Evolutionary conservation across 2,113 vertebrate genomes (phyloP), one percentile per base, ranked within the genome.

Genomic region (Marcusenius ussheri): DNA sequence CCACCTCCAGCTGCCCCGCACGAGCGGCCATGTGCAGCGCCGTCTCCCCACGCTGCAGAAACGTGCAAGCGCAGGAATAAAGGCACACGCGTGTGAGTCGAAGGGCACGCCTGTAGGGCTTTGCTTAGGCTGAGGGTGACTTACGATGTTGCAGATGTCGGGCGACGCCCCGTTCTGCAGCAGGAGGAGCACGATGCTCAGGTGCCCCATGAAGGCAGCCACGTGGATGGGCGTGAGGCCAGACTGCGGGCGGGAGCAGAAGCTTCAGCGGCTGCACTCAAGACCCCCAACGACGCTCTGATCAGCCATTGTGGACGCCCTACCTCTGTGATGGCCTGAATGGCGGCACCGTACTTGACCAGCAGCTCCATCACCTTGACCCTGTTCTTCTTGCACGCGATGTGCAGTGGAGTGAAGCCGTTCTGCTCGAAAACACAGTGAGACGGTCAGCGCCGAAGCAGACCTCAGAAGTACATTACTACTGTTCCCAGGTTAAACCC

Each of bases 281-380:
- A 85, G 83, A 19, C 45, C 31, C 19, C 46, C 21, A 2, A 10
- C 10, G n/a, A n/a, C 0, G 5, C 24, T 35, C 47, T 31, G 15
- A 42, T 42, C 3, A 8, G 74, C 74, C 31, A 17, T 2, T 31
- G 85, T 3, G 27, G 21, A 31, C 5, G 13, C n/a, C 27, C 17
- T 95, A 99, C 98, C 98, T 99, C 98, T 90, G 98, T 99, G 91
- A 99, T 97, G 92, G 98, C 97, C 95, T 99, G 98, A 93, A 99
- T 99, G 94, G 98, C 99, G 92, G 98, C 98, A 93, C 98, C 98
- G 90, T 99, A 99, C 96, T 99, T 99, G 94, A 99, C 97, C 91
- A 99, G 95, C 93, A 99, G 97, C 94, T 99, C 98, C 98, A 99
- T 99, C 96, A 99, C 98, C 95, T 99, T 99, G 95, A 99, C 98